Percentiles rank a stretch among this genome's conserved stretches.
phyloP scores from a whole-genome alignment of 2,797 vertebrate genomes.

The Eospalax fontanierii region DNA sequence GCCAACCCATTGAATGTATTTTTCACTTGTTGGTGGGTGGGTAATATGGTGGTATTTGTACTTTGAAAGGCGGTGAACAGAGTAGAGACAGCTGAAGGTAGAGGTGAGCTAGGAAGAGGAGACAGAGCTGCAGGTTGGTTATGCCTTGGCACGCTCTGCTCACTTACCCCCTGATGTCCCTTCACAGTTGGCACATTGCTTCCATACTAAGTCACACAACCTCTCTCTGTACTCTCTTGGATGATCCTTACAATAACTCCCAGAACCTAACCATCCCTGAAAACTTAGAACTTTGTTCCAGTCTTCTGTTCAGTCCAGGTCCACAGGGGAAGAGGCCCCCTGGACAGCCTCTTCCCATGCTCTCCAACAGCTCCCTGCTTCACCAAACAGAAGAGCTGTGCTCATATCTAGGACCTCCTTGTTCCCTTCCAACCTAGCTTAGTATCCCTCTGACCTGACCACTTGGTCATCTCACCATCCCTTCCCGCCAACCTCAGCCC shows the following conservation, averaged over 20 bases:
- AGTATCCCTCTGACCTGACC: background rate
- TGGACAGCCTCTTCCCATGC: background rate
- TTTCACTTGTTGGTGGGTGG: background rate
- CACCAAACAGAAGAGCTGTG: background rate
- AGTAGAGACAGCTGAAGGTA: background rate
- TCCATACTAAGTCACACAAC: background rate
- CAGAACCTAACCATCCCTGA: background rate
- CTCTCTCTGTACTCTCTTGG: background rate
- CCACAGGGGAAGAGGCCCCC: background rate
- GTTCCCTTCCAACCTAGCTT: background rate
- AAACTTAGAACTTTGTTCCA: background rate
- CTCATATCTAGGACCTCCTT: background rate
- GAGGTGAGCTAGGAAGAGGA: background rate
- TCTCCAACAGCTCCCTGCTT: background rate
- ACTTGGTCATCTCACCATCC: background rate
- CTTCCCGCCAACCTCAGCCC: background rate
- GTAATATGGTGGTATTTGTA: background rate
- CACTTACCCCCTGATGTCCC: background rate
- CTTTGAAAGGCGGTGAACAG: background rate
- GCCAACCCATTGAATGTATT: background rate
- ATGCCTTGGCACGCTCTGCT: background rate
- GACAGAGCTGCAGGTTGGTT: background rate
- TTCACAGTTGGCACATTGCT: rapidly evolving
- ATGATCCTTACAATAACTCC: background rate
- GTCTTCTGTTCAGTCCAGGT: background rate